Percentiles rank a stretch among this genome's conserved stretches.
phyloP scores from a whole-genome alignment of 2,113 vertebrate genomes.

The Serilophus lunatus region DNA sequence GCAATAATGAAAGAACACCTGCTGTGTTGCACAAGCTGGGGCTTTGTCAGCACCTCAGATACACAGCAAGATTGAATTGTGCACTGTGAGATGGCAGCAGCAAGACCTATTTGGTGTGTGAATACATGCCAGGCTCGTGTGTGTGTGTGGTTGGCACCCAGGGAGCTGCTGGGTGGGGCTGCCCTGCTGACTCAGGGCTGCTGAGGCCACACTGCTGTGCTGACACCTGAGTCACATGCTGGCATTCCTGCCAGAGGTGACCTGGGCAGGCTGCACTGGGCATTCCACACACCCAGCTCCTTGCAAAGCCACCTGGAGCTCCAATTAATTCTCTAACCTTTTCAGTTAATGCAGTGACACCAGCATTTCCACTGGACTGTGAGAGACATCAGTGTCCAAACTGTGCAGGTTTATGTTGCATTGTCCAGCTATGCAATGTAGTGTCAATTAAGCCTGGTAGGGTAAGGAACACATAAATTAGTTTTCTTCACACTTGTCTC shows the following conservation, averaged over 20 bases:
- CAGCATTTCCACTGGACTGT: background rate
- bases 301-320: background rate
- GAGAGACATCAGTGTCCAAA: background rate
- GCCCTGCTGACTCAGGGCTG: rapidly evolving
- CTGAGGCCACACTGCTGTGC: background rate
- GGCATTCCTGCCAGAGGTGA: background rate
- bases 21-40: background rate
- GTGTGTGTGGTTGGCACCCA: background rate
- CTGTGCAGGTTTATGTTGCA: background rate
- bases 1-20: background rate
- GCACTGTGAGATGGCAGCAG: background rate
- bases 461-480: background rate
- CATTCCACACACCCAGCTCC: background rate
- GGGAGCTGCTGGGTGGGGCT: background rate
- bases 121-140: background rate
- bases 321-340: background rate
- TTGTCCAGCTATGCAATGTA: rapidly evolving
- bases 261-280: background rate
- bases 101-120: background rate
- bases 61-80: background rate
- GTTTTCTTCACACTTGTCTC: background rate
- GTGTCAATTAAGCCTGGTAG: background rate
- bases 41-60: background rate
- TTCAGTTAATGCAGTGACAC: background rate
- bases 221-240: background rate